Base-by-base conservation (phyloP, 1,140 invertebrate genomes). In the Leptonema lineaticorne region DNA sequence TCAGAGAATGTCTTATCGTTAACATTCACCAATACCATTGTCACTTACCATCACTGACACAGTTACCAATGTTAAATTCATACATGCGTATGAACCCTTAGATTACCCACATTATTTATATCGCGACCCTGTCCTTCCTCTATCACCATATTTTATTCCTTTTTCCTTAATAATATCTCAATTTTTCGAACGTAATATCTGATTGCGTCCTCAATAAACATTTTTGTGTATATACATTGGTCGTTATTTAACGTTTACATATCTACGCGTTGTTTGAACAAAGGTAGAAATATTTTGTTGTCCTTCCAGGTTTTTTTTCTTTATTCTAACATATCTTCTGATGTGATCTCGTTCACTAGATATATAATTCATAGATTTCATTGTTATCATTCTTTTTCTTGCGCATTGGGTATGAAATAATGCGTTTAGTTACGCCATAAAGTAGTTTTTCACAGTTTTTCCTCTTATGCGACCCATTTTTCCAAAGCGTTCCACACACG, bases 391-490 rank as follows among this genome's bases (percentile, higher is more conserved):
- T 22, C 46, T 50, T 33, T 22, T 50, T 20, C 22, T 26, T 26
- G 50, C 50, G 50, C 20, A 7, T 53, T 14, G 59, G 3, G 24
- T 62, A 62, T 41, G 26, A 62, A 45, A 24, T 33, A 22, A 33
- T 59, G 18, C 59, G 59, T 62, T 62, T 62, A 45, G 59, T 62
- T 62, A 62, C 26, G 16, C 24, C 33, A 33, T 62, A 62, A 62
- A 62, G 26, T 62, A 62, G 59, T 62, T 62, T 45, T 33, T 27
- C 27, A 20, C 37, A 41, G 37, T 41, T 16, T 14, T 1, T 3
- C 11, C 37, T 14, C 11, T 41, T 41, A 14, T 41, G 2, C 37
- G 37, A n/a, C n/a, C n/a, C n/a, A n/a, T n/a, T n/a, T n/a, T n/a
- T 16, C 11, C 37, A 16, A 45, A 45, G 11, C 37, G 37, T 45